Evolutionary conservation across 2,888 invertebrate genomes (phyloP), one percentile per base, ranked within the genome.

Genomic region (Cephus pulcher): DNA sequence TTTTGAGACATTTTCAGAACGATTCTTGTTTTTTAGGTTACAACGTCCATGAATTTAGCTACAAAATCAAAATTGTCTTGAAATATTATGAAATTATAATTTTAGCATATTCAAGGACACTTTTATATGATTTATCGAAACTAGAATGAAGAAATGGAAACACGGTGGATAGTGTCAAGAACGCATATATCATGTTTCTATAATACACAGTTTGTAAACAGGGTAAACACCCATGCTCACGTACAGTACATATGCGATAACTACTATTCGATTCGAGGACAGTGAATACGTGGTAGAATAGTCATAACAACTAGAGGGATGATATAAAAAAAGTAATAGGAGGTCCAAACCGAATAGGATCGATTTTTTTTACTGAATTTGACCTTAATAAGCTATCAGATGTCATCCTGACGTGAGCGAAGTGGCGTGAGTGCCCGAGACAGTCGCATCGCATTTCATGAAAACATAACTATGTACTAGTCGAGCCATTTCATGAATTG

Each of bases 281-380:
- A 56, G 23, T 56, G 23, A 9, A 56, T 56, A 23, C 23, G 23
- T 40, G 6, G 23, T 40, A 40, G 15, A 40, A 40, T 23, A 23
- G 23, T 56, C 40, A 23, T 56, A 56, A 56, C 40, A 9, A 56
- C 40, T 23, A 23, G 6, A 56, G 23, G 2, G 40, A 23, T 23
- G 40, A 15, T 56, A 56, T 23, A 56, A 56, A 15, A 15, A 56
- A 56, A 56, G 12, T 56, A 56, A 56, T 56, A 23, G 23, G 40
- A 15, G 40, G 40, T 15, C 40, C 15, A 15, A 40, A 15, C 40
- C 15, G 40, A 40, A 40, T 40, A 40, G 15, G 15, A 84, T 84
- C 83, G 83, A 84, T 84, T 82, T 82, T 84, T 84, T 80, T 69
- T 80, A 82, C 82, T 83, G 78, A 82, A 77, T 81, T 82, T 84